These are phyloP conservation scores for Caerostris darwini DNA, from an alignment of 1,140 invertebrate species.

Conservation along the genomic window DNA sequence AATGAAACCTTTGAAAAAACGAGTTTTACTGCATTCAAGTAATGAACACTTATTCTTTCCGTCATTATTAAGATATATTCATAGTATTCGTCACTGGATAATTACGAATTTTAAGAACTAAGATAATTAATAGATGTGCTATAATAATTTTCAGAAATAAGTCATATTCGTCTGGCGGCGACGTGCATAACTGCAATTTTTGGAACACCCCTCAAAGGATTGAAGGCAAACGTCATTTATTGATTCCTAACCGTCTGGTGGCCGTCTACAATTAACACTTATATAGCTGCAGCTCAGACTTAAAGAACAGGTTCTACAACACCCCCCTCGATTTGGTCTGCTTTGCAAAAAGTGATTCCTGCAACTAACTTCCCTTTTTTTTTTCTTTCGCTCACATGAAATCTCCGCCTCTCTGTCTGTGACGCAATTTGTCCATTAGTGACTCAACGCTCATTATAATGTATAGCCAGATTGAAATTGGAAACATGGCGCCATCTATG, in stretches of 20 bases:
- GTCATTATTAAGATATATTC: too few species aligned
- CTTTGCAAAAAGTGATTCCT: constrained; percentile 12
- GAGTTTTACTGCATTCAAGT: too few species aligned
- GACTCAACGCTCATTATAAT: not conserved
- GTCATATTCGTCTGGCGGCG: not conserved
- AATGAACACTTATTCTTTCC: too few species aligned
- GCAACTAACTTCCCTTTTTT: constrained; percentile 21
- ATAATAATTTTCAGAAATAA: too few species aligned
- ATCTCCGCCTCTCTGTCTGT: constrained; percentile 15
- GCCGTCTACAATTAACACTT: constrained; percentile 19
- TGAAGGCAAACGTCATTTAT: constrained; percentile 49
- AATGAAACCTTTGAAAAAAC: too few species aligned
- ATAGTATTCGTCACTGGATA: too few species aligned
- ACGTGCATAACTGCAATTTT: not conserved
- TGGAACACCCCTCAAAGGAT: not conserved
- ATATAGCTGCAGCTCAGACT: constrained; percentile 32
- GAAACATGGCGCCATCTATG: constrained; percentile 1
- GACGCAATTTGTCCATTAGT: constrained; percentile 38
- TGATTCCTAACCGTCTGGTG: constrained; percentile 29
- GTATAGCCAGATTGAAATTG: not conserved
- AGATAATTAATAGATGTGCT: too few species aligned
- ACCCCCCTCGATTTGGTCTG: constrained; percentile 9
- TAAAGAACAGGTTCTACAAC: constrained; percentile 40
- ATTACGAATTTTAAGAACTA: too few species aligned
- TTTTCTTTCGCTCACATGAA: not conserved